These are phyloP conservation scores for Acanthisitta chloris DNA, from an alignment of 2,113 vertebrate species.

Conservation along the genomic window DNA sequence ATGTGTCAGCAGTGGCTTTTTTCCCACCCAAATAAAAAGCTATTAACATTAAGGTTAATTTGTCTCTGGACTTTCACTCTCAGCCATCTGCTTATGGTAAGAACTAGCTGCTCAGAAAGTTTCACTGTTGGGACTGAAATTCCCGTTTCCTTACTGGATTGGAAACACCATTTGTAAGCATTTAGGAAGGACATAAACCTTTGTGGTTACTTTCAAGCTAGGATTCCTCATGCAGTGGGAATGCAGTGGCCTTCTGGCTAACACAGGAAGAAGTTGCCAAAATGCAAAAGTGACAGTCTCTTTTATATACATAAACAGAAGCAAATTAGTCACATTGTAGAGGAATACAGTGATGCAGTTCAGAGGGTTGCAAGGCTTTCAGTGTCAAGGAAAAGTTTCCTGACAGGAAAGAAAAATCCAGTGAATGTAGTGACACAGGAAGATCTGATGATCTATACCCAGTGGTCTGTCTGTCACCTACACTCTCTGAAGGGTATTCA, in stretches of 20 bases:
- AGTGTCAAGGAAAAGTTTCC: slow-evolving; percentile 63
- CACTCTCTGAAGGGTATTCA: slow-evolving; percentile 71
- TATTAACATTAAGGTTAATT: neutral
- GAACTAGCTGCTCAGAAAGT: neutral
- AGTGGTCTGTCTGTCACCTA: slow-evolving; percentile 76
- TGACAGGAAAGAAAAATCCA: slow-evolving; percentile 55
- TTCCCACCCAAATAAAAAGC: neutral
- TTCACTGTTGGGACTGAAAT: neutral
- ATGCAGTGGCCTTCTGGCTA: neutral
- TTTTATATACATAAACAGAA: slow-evolving; percentile 39
- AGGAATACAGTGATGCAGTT: slow-evolving; percentile 69
- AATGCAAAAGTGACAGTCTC: neutral
- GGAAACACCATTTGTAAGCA: neutral
- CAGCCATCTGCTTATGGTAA: neutral
- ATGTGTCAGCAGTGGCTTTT: neutral
- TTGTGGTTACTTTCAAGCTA: neutral
- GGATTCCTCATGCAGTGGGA: neutral
- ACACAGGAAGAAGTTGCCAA: neutral
- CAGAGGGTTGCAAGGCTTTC: slow-evolving; percentile 76
- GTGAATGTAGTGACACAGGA: slow-evolving; percentile 63
- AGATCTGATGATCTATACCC: slow-evolving; percentile 72
- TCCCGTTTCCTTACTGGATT: neutral
- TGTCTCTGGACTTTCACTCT: neutral
- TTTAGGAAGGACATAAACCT: neutral
- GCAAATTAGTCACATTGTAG: slow-evolving; percentile 61